Conservation (phyloP, 1,140 invertebrate genomes). For the Drosophila erecta region DNA sequence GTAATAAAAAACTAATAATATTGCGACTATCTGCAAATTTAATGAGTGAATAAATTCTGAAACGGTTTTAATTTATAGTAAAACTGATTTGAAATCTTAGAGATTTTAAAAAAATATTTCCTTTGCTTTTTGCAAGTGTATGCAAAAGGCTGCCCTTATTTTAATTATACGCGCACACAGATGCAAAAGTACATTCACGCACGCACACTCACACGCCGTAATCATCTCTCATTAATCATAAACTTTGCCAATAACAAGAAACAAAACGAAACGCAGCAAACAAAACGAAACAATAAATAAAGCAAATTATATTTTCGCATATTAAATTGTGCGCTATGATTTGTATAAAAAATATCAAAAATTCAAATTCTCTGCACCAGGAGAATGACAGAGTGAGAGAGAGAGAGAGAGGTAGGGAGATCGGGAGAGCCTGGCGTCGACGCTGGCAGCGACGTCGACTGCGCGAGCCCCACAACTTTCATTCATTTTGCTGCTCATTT, state of each 20-base stretch:
- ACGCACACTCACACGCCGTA: constrained; percentile 39
- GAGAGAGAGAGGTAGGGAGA: not conserved
- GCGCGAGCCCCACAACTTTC: constrained; percentile 62
- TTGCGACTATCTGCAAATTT: too few relatives aligned
- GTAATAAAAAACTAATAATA: too few relatives aligned
- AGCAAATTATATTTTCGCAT: constrained; percentile 67
- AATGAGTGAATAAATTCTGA: too few relatives aligned
- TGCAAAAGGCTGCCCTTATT: constrained; percentile 31
- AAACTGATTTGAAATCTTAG: too few relatives aligned
- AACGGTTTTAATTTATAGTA: too few relatives aligned
- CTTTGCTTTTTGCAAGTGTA: not conserved
- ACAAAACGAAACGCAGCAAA: constrained; percentile 29
- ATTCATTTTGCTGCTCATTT: constrained; percentile 72
- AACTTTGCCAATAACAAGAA: constrained; percentile 63
- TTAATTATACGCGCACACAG: constrained; percentile 48
- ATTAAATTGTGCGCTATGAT: constrained; percentile 58
- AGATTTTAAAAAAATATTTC: too few relatives aligned
- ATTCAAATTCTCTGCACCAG: constrained; percentile 5
- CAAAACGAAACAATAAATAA: constrained; percentile 50
- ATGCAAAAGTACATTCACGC: constrained; percentile 9
- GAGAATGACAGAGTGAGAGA: not conserved
- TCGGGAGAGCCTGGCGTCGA: constrained; percentile 16
- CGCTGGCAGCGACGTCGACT: constrained; percentile 12
- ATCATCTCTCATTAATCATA: constrained; percentile 78
- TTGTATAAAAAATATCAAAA: constrained; percentile 39